Percentiles rank a stretch among this genome's conserved stretches.
These are phyloP conservation scores for Eudyptes chrysolophus DNA, from an alignment of 2,113 vertebrate genomes.

Conservation along the genomic window DNA sequence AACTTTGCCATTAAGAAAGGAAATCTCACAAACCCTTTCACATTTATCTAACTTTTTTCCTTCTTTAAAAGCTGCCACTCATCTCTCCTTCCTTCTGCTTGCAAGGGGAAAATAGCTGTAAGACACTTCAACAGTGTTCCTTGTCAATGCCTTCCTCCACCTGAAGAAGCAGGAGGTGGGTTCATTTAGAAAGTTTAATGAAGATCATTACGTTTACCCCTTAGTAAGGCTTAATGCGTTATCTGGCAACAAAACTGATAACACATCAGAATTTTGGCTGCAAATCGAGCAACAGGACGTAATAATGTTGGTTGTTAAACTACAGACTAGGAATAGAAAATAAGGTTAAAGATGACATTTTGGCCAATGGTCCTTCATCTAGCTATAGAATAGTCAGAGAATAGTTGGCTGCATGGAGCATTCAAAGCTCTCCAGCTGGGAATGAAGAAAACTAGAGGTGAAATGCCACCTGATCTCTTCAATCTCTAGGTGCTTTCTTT, in stretches of 20 bases:
- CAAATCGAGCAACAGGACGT: slow-evolving; percentile 74
- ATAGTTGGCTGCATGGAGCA: slow-evolving; percentile 20
- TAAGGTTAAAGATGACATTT: slow-evolving; percentile 65
- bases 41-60: slow-evolving; percentile 72
- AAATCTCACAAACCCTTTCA: slow-evolving; percentile 76
- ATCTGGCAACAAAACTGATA: slow-evolving; percentile 80
- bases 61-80: slow-evolving; percentile 76
- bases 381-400: slow-evolving; percentile 35
- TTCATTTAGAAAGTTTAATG: slow-evolving; percentile 78
- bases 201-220: slow-evolving; percentile 82
- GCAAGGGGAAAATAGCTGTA: slow-evolving; percentile 70
- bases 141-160: slow-evolving; percentile 71
- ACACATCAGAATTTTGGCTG: slow-evolving; percentile 76
- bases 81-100: slow-evolving; percentile 68
- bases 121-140: slow-evolving; percentile 63
- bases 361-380: slow-evolving; percentile 59
- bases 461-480: slow-evolving; percentile 36
- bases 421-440: slow-evolving; percentile 47
- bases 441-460: slow-evolving; percentile 42
- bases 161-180: slow-evolving; percentile 80
- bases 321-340: slow-evolving; percentile 65
- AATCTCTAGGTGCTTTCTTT: slow-evolving; percentile 37
- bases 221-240: slow-evolving; percentile 79
- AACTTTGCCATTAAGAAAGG: slow-evolving; percentile 80
- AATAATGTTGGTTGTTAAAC: slow-evolving; percentile 76